phyloP scores from a whole-genome alignment of 2,797 vertebrate species.

The Hemibagrus guttatus region DNA sequence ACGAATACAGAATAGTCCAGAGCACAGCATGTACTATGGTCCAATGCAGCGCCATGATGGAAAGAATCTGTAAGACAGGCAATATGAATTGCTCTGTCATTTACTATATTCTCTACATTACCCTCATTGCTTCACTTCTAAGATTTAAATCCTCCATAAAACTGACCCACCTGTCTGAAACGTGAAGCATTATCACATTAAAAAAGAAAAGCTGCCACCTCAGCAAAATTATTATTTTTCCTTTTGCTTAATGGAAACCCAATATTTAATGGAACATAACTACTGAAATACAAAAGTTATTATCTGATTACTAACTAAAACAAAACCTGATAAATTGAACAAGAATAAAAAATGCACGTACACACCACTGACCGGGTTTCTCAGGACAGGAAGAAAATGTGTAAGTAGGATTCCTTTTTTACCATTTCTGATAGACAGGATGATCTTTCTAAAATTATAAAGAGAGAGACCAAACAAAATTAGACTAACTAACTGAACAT shows the following conservation, averaged over 20 bases:
- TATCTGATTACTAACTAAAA: neutral
- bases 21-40: constrained; percentile 59
- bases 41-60: constrained; percentile 68
- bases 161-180: neutral
- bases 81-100: neutral
- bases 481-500: neutral
- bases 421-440: constrained; percentile 9
- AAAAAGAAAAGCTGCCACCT: constrained; percentile 1
- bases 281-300: constrained; percentile 15
- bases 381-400: constrained; percentile 15
- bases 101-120: constrained; percentile 3
- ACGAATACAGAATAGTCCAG: constrained; percentile 55
- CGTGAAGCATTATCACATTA: neutral
- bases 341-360: constrained; percentile 21
- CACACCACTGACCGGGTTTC: neutral
- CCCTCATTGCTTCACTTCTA: neutral
- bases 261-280: neutral
- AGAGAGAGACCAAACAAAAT: neutral
- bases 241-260: neutral
- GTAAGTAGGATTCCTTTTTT: neutral
- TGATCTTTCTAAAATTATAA: constrained; percentile 2
- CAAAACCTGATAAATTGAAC: neutral
- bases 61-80: constrained; percentile 62
- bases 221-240: neutral
- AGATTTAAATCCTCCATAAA: constrained; percentile 14